phyloP scores from a whole-genome alignment of 2,888 invertebrate species.

The Orthosia incerta region DNA sequence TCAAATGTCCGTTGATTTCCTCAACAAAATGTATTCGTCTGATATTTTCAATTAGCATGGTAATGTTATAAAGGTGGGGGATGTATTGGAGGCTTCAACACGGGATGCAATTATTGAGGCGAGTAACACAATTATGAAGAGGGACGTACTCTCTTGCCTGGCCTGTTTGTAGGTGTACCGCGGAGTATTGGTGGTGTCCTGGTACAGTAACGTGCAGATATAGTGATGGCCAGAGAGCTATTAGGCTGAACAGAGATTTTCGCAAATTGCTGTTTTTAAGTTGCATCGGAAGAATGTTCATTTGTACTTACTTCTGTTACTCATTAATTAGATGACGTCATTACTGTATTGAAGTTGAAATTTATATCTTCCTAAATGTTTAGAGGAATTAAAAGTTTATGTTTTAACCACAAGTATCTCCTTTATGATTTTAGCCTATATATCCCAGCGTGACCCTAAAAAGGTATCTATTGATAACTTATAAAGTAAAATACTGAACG shows the following conservation, averaged over 20 bases:
- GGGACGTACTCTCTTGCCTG: background rate
- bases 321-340: background rate
- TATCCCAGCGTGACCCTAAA: no score
- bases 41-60: conserved; percentile 15
- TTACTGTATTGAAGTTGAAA: background rate
- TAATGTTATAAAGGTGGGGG: conserved; percentile 16
- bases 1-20: conserved; percentile 4
- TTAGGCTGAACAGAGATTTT: background rate
- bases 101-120: conserved; percentile 43
- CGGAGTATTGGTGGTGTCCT: background rate
- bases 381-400: background rate
- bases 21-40: conserved; percentile 12
- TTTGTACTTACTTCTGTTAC: background rate
- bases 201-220: background rate
- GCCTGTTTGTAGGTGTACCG: background rate
- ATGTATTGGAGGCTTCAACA: conserved; percentile 9
- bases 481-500: background rate
- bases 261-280: background rate
- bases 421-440: no score
- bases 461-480: no score
- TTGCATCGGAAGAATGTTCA: background rate
- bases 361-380: background rate
- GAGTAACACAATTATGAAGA: conserved; percentile 25
- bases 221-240: no score
- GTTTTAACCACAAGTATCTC: background rate